phyloP scores from a whole-genome alignment of 2,888 invertebrate species.

The Tachystola acroxantha region DNA sequence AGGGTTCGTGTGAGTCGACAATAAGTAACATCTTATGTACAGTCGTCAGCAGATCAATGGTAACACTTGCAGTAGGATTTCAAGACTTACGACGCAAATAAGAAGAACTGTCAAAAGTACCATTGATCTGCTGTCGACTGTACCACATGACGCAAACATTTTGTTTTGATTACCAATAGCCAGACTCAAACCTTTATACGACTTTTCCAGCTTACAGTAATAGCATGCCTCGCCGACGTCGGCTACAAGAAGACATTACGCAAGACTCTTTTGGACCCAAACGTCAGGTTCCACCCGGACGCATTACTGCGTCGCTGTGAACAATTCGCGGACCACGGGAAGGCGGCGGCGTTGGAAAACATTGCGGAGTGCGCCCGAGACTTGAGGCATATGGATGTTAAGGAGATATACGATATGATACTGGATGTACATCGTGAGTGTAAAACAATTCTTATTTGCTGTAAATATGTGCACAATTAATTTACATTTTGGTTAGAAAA shows the following conservation, averaged over 20 bases:
- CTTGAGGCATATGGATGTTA: conserved; percentile 46
- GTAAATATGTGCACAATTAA: background rate
- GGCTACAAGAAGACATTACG: conserved; percentile 69
- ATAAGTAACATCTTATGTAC: too few species aligned
- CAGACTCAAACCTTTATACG: too few species aligned
- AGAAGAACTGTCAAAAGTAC: too few species aligned
- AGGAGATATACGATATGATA: conserved; percentile 63
- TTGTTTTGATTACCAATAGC: too few species aligned
- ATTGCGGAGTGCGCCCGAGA: conserved; percentile 53
- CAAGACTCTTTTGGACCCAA: conserved; percentile 71
- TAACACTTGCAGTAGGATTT: too few species aligned
- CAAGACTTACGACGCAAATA: too few species aligned
- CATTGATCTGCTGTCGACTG: too few species aligned
- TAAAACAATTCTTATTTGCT: background rate
- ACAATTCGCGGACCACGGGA: conserved; percentile 56
- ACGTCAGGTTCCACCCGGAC: conserved; percentile 71
- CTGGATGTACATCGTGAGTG: conserved; percentile 72
- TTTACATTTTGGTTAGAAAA: too few species aligned
- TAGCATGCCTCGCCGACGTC: conserved; percentile 74
- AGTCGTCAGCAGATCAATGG: too few species aligned
- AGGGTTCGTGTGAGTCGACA: too few species aligned
- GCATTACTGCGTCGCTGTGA: conserved; percentile 73
- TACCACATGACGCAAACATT: too few species aligned
- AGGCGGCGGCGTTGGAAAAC: conserved; percentile 40
- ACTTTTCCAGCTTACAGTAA: conserved; percentile 54